Base-by-base conservation (phyloP, 2,113 vertebrate genomes). In the Emydocephalus ijimae region DNA sequence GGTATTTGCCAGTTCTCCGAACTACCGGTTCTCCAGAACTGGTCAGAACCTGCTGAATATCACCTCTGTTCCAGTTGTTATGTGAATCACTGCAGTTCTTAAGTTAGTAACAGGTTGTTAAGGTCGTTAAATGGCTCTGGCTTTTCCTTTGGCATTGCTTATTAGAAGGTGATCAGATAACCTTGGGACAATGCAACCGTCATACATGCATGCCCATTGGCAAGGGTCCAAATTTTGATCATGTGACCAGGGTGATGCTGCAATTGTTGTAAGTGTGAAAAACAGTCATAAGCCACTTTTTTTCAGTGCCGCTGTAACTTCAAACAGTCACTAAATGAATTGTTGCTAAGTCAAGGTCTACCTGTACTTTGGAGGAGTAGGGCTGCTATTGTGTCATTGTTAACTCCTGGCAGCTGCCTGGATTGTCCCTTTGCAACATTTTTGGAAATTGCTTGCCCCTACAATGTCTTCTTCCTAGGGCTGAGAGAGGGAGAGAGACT, bases 401-500 rank as follows among this genome's bases (percentile, higher is more conserved):
- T 18, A 74, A 92, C 11, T 48, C 45, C 48, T 89, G 24, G 24
- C 55, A 34, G 1, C 15, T 34, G 29, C 26, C 64, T 43, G 93
- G 94, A 92, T 94, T 96, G 95, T 29, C 10, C 61, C 26, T 64
- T 14, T 64, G 61, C 61, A 64, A 29, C 26, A 5, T 29, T 64
- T 64, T 29, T 14, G 26, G 26, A 29, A 64, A 11, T 64, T 64
- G 26, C 61, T 64, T 64, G 61, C 26, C 10, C 59, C 59, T 64
- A 64, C 10, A 64, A 12, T 1, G 1, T 29, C 61, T 64, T 64
- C 59, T 64, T 14, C 26, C 26, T 29, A 64, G 26, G 26, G 26
- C 11, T 29, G 26, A 64, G 26, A 14, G 26, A 12, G 39, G 2
- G 39, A 39, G 26, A 61, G 59, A 11, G 26, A 64, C 3, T 29